Base-by-base conservation (phyloP, 92 coral and sea anemone species). In the Pocillopora grandis region DNA sequence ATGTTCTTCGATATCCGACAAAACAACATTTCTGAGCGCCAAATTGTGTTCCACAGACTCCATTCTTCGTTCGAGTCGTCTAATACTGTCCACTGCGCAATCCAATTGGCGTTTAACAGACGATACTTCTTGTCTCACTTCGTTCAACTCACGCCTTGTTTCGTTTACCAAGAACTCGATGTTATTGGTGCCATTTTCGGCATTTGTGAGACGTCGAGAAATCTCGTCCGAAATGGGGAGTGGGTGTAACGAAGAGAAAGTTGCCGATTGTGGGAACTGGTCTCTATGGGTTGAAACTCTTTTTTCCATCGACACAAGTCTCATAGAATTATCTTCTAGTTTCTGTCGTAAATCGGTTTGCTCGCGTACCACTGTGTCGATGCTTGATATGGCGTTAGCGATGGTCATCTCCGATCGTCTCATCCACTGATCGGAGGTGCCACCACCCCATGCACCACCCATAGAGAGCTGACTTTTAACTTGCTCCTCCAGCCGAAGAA, bases 401-500 rank as follows among this genome's bases (percentile, higher is more conserved):
- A 76, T 67, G 71, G 67, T 6, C 80, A 52, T 74, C 20, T 83
- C 80, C 17, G 86, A 64, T 18, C 33, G 42, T n/a, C 66, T 83
- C 72, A 52, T 49, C 86, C 80, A 83, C 2, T 83, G 64, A 52
- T 64, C 74, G 33, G 60, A 20, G 57, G 27, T 3, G 63, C 73
- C 56, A 12, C 60, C 85, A 58, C 77, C 85, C 15, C 12, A 60
- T 71, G 85, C 86, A 27, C 58, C 86, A 16, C 80, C 67, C 5
- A 23, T 15, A 23, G 72, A 31, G 12, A 83, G 16, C n/a, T 64
- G 56, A 19, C 56, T 27, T 59, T 66, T 76, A 52, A 84, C 77
- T 42, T 84, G 68, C 58, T 84, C 62, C 65, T 84, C 88, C 23
- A 84, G 70, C 8, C 82, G 82, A 11, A 84, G 76, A 12, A 84